These are phyloP conservation scores for Dendropsophus ebraccatus DNA, from an alignment of 2,113 vertebrate species.

Conservation along the genomic window DNA sequence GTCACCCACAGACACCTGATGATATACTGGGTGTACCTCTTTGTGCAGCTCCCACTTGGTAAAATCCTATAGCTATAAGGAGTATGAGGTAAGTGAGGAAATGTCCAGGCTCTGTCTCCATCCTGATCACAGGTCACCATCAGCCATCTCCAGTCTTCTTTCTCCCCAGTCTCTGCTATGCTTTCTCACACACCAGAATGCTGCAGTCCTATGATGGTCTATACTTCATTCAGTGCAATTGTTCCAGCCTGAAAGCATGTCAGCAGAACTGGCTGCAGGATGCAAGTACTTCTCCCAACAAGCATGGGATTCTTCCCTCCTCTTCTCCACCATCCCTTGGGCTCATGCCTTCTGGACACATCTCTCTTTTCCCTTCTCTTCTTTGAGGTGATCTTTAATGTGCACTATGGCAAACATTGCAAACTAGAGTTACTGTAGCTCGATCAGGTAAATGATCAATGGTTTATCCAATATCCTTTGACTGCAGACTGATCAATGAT, in stretches of 20 bases:
- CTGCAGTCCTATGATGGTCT: neutral
- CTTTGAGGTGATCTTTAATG: neutral
- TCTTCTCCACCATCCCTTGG: neutral
- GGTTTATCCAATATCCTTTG: slow-evolving; percentile 22
- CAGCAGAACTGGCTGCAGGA: neutral
- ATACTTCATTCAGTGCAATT: neutral
- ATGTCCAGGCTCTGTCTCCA: slow-evolving; percentile 21
- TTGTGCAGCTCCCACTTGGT: slow-evolving; percentile 23
- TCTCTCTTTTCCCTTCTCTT: neutral
- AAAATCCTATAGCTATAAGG: slow-evolving; percentile 10
- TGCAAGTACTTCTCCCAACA: neutral
- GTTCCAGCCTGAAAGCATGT: slow-evolving; percentile 19
- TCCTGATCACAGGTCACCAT: slow-evolving; percentile 42
- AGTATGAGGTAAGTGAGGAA: slow-evolving; percentile 23
- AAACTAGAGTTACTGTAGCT: neutral
- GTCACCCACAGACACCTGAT: slow-evolving; percentile 40
- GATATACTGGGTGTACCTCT: slow-evolving; percentile 41
- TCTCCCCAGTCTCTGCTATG: slow-evolving; percentile 31
- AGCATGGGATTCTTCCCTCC: slow-evolving; percentile 20
- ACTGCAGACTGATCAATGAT: neutral
- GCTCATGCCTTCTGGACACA: slow-evolving; percentile 9
- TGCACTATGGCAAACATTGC: neutral
- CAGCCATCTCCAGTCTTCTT: slow-evolving; percentile 41
- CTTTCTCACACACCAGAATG: no score
- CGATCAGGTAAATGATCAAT: neutral